Evolutionary conservation across 2,797 vertebrate species (phyloP).

Genomic region (Helostoma temminkii): DNA sequence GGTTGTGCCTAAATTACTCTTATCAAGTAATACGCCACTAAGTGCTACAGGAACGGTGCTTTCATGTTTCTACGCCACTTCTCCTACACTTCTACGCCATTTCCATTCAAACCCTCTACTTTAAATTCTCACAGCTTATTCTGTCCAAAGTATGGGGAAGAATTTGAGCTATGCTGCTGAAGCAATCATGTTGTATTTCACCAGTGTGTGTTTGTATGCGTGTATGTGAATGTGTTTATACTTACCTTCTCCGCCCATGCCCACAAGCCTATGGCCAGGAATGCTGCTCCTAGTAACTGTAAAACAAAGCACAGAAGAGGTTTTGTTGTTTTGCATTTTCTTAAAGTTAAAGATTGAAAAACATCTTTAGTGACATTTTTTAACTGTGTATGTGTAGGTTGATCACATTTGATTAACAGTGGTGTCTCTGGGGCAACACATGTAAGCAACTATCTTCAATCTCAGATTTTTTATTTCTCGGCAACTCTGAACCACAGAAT

Average conservation of each 20-base stretch:
- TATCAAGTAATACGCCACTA: conserved; percentile 26
- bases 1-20: background rate
- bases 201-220: conserved; percentile 33
- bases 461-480: background rate
- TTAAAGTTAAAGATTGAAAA: background rate
- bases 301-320: conserved; percentile 73
- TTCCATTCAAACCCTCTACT: conserved; percentile 16
- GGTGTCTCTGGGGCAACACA: conserved; percentile 25
- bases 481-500: conserved; percentile 1
- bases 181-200: conserved; percentile 25
- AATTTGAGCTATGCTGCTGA: conserved; percentile 66
- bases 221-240: conserved; percentile 56
- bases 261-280: conserved; percentile 93
- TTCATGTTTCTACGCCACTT: conserved; percentile 18
- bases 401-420: conserved; percentile 5
- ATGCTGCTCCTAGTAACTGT: conserved; percentile 92
- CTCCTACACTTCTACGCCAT: conserved; percentile 15
- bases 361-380: background rate
- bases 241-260: conserved; percentile 97
- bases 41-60: conserved; percentile 37
- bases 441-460: conserved; percentile 10
- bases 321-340: no score
- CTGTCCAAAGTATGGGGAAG: conserved; percentile 29
- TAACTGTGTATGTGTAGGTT: background rate
- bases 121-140: conserved; percentile 39